Evolutionary conservation across 2,797 vertebrate species (phyloP), one percentile per base, ranked within the genome.

Genomic region (Gallinago nigripennis): DNA sequence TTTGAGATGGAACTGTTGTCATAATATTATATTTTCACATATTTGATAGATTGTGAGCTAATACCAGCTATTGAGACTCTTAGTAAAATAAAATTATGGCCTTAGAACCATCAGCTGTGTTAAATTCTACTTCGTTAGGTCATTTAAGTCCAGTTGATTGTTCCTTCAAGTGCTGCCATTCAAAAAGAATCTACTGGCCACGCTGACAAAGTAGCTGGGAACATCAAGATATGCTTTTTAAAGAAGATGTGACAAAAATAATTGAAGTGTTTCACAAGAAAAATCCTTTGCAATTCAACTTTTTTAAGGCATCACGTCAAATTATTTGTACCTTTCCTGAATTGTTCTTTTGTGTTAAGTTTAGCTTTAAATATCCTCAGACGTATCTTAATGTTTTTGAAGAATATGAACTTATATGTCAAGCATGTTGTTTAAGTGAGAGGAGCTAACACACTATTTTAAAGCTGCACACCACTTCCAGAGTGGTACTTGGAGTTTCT

Each of bases 291-390:
- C 69, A 88, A 83, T 83, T 84, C 85, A 91, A 77, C 18, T 82
- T 95, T 86, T 94, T 88, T 1, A 92, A 92, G 86, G 69, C 73
- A 86, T 79, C 56, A 27, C 86, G 93, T 95, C 92, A 96, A 93
- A 95, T 84, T 95, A 95, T 96, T 95, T 96, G 85, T 88, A 93
- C 86, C 66, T 94, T 90, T 70, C 43, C 77, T 82, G 90, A 85
- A 92, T 93, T 88, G 56, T 70, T 92, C 88, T 84, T 95, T 86
- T 88, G 77, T 90, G 75, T 86, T 88, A 93, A 93, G 35, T 89
- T 94, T 63, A 88, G 82, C 81, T 95, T 95, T 86, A 93, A 90
- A 96, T 94, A 92, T 68, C 39, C 24, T 73, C 77, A 95, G 92
- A 92, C 58, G 66, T 79, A 95, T 78, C 71, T 85, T 88, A 83